Base-by-base conservation (phyloP, 2,797 vertebrate species). In the Crocidura indochinensis region DNA sequence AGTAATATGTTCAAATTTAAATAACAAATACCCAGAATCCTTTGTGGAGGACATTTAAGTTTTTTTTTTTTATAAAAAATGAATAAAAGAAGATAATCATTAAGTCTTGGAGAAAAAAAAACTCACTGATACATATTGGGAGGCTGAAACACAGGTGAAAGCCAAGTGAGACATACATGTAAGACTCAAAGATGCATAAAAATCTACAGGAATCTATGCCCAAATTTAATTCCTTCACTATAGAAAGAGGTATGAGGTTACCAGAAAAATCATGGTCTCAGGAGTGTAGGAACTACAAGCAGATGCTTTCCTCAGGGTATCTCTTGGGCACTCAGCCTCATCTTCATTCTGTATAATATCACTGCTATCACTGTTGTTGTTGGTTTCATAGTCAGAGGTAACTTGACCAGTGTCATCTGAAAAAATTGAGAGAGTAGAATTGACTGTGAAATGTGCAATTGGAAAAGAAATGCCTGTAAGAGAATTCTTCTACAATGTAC, bases 371-470 rank as follows among this genome's bases (percentile, higher is more conserved):
- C 99, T 99, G 98, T 99, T 98, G 97, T 99, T 98, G 97, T 99
- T 99, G 96, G 99, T 99, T 98, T 99, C 99, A 3, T 99, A 99
- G 96, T 99, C 99, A 44, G 99, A 99, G n/a, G 99, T 99, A 96
- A 97, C 98, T 84, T 99, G 98, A 0, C 97, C 97, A 75, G 96
- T 97, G 88, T 99, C 99, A 89, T 99, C 99, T 98, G 93, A 67
- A 97, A 38, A 38, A 38, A 95, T 49, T 38, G 29, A 96, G 95
- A 95, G n/a, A 83, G 85, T 91, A 94, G 27, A 91, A 65, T 47
- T 76, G 24, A 77, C 91, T 89, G 29, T 8, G 72, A 51, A 73
- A 95, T n/a, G 71, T 88, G 68, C 27, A 72, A 67, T 27, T 56
- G 56, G 26, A n/a, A 65, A 53, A 68, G 8, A 31, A 0, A 1